Conservation (phyloP, 1,140 invertebrate species). For the Procambarus virginalis region DNA sequence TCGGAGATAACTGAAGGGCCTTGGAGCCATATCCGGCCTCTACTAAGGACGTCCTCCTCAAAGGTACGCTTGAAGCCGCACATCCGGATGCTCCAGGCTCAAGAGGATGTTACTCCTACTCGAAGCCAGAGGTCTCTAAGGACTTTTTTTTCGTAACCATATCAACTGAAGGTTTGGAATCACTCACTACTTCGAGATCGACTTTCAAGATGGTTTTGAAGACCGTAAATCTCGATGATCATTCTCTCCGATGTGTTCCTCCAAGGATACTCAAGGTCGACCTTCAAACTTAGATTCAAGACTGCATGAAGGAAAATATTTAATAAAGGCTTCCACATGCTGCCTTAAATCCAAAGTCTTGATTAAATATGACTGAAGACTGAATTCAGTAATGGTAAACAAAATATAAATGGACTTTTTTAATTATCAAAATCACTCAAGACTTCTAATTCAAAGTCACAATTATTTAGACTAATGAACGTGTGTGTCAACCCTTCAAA, state of each 20-base stretch:
- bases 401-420: neutral
- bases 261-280: neutral
- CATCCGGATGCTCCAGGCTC: no score
- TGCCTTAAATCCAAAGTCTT: neutral
- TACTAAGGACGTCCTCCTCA: no score
- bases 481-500: neutral
- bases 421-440: neutral
- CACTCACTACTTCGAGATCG: no score
- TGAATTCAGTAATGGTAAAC: neutral
- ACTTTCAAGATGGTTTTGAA: no score
- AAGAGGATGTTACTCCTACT: no score
- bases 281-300: neutral
- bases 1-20: conserved; percentile 72
- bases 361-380: neutral
- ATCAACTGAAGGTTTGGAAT: no score
- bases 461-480: neutral
- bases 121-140: no score
- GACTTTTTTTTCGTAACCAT: no score
- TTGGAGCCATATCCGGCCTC: neutral
- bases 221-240: no score
- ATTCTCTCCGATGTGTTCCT: no score
- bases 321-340: neutral
- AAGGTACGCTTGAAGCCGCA: no score
- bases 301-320: neutral
- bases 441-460: neutral